Evolutionary conservation across 2,888 invertebrate species (phyloP), one percentile per base, ranked within the genome.

Genomic region (Sceliomorpha sp.): DNA sequence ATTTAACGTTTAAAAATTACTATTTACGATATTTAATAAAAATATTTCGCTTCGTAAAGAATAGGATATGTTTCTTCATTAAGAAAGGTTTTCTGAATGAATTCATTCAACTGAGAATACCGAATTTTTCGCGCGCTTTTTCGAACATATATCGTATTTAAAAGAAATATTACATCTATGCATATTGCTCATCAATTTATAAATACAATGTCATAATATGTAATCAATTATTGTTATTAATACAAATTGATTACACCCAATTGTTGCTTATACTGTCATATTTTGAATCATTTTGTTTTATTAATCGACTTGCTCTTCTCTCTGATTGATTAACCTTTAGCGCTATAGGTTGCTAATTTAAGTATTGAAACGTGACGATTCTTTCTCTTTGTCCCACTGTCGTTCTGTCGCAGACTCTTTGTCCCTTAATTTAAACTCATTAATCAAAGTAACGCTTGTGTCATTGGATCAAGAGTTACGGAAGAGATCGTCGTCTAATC

Each of bases 311-410:
- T 1, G 31, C 40, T 53, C 39, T 51, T 39, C 13, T 40, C 44
- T 55, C 60, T 47, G 78, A 82, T 81, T 81, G 81, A 85, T 80
- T 84, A 86, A 86, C 86, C 86, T 86, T 86, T 86, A 75, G 78
- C 75, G 82, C 86, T 78, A 86, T 86, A 86, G 86, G 86, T 82
- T 79, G 86, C 86, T 86, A 86, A 86, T 86, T 86, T 84, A 84
- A 84, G 83, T 84, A 73, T 73, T 76, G 72, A 74, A 74, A 76
- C 73, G 42, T 50, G 66, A 37, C 59, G 31, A 60, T 59, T 56
- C 55, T 66, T 64, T 69, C 50, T 69, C 40, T 62, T 59, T 69
- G 58, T 50, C 50, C 56, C 42, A 50, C 37, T 39, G 29, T 64
- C 63, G 42, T 67, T 62, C 62, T 64, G 56, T 53, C 51, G 20